phyloP scores from a whole-genome alignment of 2,797 vertebrate genomes.

The Melopsittacus undulatus region DNA sequence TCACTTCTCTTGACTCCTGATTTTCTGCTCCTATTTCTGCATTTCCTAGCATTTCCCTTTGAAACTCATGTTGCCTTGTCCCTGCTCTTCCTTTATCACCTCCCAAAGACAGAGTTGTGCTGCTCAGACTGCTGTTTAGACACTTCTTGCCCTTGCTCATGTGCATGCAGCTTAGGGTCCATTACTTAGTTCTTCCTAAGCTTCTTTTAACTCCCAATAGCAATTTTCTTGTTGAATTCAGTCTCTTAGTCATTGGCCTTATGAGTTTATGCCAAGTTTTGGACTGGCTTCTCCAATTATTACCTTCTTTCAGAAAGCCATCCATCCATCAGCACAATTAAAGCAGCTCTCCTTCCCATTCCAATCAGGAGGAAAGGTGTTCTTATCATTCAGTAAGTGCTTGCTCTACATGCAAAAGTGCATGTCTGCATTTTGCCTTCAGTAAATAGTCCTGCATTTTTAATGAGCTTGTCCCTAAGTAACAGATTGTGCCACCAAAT shows the following conservation, averaged over 20 bases:
- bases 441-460: constrained; percentile 53
- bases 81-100: not conserved
- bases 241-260: not conserved
- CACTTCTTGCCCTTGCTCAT: not conserved
- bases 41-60: not conserved
- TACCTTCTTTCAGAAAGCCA: not conserved
- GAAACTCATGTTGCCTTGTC: not conserved
- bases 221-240: not conserved
- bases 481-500: constrained; percentile 13
- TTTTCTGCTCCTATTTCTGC: not conserved
- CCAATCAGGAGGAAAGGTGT: not conserved
- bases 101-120: not conserved
- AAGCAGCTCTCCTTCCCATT: not conserved
- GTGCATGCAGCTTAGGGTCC: not conserved
- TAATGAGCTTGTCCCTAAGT: constrained; percentile 45
- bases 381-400: not conserved
- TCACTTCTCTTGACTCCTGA: not conserved
- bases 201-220: not conserved
- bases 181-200: not conserved
- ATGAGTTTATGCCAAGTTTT: not conserved
- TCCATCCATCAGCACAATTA: constrained; percentile 16
- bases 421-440: constrained; percentile 57
- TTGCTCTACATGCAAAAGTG: constrained; percentile 49
- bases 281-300: not conserved
- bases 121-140: not conserved